Conservation (phyloP, 2,888 invertebrate species). For the Lutraria lutraria region DNA sequence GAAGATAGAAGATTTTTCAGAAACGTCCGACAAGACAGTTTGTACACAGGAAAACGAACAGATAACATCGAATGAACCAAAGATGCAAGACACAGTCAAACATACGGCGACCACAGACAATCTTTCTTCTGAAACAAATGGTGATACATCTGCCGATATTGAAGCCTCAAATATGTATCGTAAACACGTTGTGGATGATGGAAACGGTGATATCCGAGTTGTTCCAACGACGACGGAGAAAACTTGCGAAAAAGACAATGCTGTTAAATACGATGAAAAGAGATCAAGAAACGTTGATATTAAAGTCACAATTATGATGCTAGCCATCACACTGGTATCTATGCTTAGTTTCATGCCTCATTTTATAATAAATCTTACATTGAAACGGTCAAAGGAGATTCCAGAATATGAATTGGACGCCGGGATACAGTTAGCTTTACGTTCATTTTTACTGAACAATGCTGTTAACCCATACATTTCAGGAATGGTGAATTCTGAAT, state of each 20-base stretch:
- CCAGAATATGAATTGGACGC: conserved; percentile 24
- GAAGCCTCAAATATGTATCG: no score
- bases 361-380: conserved; percentile 31
- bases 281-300: background rate
- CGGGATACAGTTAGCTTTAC: conserved; percentile 37
- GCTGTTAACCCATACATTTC: conserved; percentile 44
- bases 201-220: no score
- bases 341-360: conserved; percentile 40
- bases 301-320: conserved; percentile 36
- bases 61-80: no score
- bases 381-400: background rate
- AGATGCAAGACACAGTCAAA: no score
- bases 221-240: no score
- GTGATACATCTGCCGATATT: no score
- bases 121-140: no score
- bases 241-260: background rate
- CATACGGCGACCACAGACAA: no score
- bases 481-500: conserved; percentile 24
- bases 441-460: conserved; percentile 39
- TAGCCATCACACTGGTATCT: conserved; percentile 19
- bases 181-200: no score
- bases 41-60: no score
- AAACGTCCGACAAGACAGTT: no score
- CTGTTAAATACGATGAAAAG: background rate
- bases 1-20: no score